phyloP scores from a whole-genome alignment of 2,113 vertebrate genomes.

The Cyprinodon tularosa region DNA sequence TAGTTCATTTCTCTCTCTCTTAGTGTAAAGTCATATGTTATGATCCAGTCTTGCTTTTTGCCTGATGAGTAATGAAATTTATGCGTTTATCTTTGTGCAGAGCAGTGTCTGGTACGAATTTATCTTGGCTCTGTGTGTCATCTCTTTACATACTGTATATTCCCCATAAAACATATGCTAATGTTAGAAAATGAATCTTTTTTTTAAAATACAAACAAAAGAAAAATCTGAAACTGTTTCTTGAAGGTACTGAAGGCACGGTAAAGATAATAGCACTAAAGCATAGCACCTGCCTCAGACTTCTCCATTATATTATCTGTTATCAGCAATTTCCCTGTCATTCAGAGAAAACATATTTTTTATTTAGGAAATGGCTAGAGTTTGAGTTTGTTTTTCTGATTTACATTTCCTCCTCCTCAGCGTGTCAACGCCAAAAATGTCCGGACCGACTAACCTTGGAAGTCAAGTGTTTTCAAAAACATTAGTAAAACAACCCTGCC shows the following conservation, averaged over 20 bases:
- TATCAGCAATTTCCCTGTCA: slow-evolving; percentile 1
- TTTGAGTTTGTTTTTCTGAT: slow-evolving; percentile 30
- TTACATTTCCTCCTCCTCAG: slow-evolving; percentile 55
- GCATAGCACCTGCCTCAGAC: neutral
- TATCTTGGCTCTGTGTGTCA: neutral
- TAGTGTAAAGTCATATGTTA: neutral
- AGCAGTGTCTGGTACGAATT: neutral
- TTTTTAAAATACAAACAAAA: too few relatives aligned
- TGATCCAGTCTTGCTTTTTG: neutral
- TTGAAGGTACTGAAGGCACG: neutral
- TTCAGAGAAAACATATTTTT: slow-evolving; percentile 3
- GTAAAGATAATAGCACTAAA: neutral
- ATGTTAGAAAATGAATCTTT: neutral
- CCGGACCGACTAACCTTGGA: slow-evolving; percentile 43
- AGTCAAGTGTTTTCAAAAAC: slow-evolving; percentile 66
- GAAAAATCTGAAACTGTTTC: too few relatives aligned
- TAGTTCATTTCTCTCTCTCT: neutral
- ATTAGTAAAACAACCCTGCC: slow-evolving; percentile 54
- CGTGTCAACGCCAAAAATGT: slow-evolving; percentile 50
- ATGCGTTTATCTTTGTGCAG: neutral
- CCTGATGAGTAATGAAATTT: neutral
- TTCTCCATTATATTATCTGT: neutral
- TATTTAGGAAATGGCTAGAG: slow-evolving; percentile 25
- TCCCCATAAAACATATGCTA: too few relatives aligned
- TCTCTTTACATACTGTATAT: neutral